Conservation (phyloP, 1,140 invertebrate species). For the Uloborus diversus region DNA sequence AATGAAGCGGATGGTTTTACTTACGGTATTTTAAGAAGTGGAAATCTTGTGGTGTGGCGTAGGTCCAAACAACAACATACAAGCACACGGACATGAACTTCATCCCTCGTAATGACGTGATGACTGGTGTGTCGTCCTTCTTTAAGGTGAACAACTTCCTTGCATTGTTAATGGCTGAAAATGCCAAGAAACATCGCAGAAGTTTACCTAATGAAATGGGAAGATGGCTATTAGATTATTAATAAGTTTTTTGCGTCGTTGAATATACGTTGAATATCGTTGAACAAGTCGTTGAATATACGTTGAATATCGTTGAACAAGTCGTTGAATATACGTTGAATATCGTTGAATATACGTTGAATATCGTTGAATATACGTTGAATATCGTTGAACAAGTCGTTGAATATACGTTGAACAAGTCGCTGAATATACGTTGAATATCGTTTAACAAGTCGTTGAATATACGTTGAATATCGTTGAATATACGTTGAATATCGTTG, state of each 20-base stretch:
- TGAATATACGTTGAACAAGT: neutral
- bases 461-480: neutral
- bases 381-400: too few relatives aligned
- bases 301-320: too few relatives aligned
- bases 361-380: too few relatives aligned
- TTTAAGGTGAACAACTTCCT: conserved; percentile 6
- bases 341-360: too few relatives aligned
- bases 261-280: neutral
- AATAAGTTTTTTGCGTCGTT: too few relatives aligned
- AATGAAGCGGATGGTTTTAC: too few relatives aligned
- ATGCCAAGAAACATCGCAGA: neutral
- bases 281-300: neutral
- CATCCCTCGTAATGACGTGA: conserved; percentile 17
- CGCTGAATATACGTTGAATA: neutral
- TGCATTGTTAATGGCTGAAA: conserved; percentile 20
- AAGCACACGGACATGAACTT: conserved; percentile 23
- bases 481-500: neutral
- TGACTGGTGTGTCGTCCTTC: neutral
- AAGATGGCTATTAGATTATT: too few relatives aligned
- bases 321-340: too few relatives aligned
- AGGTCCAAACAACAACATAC: conserved; percentile 41
- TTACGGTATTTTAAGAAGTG: conserved; percentile 50
- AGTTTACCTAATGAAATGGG: neutral
- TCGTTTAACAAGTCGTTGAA: neutral
- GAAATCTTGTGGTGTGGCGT: conserved; percentile 42